phyloP scores from a whole-genome alignment of 2,888 invertebrate species.

The Pegoplata infirma region DNA sequence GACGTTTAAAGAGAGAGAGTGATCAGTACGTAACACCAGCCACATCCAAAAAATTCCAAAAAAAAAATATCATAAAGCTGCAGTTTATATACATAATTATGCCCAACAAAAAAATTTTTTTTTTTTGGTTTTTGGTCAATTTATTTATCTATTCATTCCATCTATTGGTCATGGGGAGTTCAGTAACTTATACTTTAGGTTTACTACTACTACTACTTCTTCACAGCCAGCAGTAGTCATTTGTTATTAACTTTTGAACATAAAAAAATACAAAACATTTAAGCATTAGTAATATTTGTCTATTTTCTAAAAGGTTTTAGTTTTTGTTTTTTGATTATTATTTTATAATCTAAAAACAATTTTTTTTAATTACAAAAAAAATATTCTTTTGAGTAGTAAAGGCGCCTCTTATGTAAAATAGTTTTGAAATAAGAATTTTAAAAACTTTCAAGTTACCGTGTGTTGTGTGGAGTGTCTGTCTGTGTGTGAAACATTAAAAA shows the following conservation, averaged over 20 bases:
- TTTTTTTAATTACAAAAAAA: slow-evolving; percentile 10
- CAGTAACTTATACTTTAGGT: not conserved
- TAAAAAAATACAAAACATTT: slow-evolving; percentile 2
- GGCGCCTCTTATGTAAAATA: slow-evolving; percentile 21
- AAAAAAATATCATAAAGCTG: not conserved
- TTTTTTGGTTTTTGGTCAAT: not conserved
- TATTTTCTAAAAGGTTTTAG: not conserved
- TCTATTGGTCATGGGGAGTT: not conserved
- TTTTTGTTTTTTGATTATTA: not conserved
- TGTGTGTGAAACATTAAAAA: not conserved
- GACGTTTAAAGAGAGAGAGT: too few relatives aligned
- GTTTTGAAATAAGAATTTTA: not conserved
- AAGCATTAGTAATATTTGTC: not conserved
- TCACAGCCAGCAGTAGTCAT: not conserved
- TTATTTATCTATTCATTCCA: not conserved
- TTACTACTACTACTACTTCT: not conserved
- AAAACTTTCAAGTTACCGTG: slow-evolving; percentile 8
- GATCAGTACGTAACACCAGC: too few relatives aligned
- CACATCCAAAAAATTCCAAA: not conserved
- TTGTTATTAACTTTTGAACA: not conserved
- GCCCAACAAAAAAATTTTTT: not conserved
- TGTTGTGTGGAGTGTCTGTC: too few relatives aligned
- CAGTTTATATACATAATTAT: not conserved
- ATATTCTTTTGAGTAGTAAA: not conserved
- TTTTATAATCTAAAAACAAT: not conserved